A percentile compares a stretch with the other conserved stretches of the same genome.
Evolutionary conservation across 2,888 invertebrate species (phyloP).

Genomic region (Drosophila hawaiiensis): DNA sequence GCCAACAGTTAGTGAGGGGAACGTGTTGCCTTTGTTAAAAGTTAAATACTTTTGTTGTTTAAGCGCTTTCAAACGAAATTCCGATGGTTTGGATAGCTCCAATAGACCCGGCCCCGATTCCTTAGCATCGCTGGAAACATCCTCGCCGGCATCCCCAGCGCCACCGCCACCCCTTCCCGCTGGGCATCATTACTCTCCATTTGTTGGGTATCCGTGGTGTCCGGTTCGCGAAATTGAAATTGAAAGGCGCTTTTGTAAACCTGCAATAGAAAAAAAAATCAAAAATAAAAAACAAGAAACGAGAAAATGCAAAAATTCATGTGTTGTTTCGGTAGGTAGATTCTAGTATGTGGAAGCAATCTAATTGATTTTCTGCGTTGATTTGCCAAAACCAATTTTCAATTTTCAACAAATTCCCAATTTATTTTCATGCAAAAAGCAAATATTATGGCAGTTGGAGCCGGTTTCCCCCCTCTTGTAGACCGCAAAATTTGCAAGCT

Average conservation of each 20-base stretch:
- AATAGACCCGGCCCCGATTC: conserved; percentile 81
- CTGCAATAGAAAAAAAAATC: conserved; percentile 60
- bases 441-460: conserved; percentile 71
- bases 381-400: conserved; percentile 64
- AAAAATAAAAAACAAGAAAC: conserved; percentile 11
- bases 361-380: conserved; percentile 78
- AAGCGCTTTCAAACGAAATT: conserved; percentile 84
- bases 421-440: conserved; percentile 74
- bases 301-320: conserved; percentile 37
- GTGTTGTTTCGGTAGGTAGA: conserved; percentile 38
- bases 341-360: conserved; percentile 51
- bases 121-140: conserved; percentile 69
- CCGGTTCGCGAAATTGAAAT: conserved; percentile 84
- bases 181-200: conserved; percentile 69
- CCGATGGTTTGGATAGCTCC: conserved; percentile 85
- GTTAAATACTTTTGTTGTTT: conserved; percentile 84
- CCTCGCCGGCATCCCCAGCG: conserved; percentile 55
- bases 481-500: conserved; percentile 78
- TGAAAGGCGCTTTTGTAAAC: conserved; percentile 84
- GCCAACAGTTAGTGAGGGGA: conserved; percentile 36
- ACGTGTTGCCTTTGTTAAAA: conserved; percentile 74
- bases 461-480: conserved; percentile 24
- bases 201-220: conserved; percentile 73
- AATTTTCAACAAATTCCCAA: conserved; percentile 68
- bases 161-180: conserved; percentile 26